Conservation (phyloP, 2,113 vertebrate genomes). For the Callorhinus ursinus region DNA sequence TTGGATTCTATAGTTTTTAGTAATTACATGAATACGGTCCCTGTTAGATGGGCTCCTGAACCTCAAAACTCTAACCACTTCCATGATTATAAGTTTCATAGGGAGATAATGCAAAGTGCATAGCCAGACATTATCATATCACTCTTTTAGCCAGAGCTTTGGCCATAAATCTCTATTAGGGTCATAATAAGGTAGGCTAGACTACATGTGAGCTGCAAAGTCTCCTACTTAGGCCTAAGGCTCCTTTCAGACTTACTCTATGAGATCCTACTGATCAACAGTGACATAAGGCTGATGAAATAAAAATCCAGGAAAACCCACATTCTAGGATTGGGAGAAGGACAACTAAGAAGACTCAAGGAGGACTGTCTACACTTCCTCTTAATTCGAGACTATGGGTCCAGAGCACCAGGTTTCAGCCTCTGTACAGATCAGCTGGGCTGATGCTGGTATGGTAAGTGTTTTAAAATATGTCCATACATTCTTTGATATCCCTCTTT, state of each 20-base stretch:
- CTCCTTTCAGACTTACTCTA: background rate
- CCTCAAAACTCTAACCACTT: background rate
- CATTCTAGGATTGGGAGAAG: background rate
- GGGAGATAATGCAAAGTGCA: background rate
- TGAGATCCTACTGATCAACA: background rate
- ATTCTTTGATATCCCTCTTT: background rate
- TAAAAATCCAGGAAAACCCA: background rate
- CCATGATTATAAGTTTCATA: background rate
- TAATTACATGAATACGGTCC: background rate
- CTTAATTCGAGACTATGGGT: background rate
- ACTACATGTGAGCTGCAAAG: background rate
- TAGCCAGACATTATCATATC: background rate
- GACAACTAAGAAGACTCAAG: background rate
- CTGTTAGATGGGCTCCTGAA: background rate
- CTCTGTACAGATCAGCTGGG: background rate
- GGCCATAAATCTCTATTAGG: background rate
- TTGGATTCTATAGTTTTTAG: background rate
- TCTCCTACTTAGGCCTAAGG: background rate
- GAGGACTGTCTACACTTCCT: background rate
- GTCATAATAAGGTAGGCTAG: background rate
- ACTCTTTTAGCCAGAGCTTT: background rate
- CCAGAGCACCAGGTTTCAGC: background rate
- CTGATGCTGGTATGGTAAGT: background rate
- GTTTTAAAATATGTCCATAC: background rate
- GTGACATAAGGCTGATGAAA: background rate